phyloP scores from a whole-genome alignment of 2,888 invertebrate genomes.

The Trissonchulus sp. region DNA sequence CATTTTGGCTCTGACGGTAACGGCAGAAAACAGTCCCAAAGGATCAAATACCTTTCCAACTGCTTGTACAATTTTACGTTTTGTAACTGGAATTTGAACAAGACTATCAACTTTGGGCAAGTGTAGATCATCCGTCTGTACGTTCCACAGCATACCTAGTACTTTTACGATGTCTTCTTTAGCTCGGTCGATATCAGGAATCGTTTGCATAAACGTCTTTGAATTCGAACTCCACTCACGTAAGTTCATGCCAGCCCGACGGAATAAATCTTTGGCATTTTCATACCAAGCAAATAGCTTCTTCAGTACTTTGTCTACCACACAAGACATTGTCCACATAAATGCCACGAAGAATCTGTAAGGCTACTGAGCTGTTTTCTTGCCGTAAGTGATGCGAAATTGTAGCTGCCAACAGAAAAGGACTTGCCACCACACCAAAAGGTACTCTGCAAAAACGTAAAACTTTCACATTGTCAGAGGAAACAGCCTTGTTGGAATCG shows the following conservation, averaged over 20 bases:
- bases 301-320: not conserved
- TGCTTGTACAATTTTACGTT: not conserved
- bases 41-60: constrained; percentile 15
- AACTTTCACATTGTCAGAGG: constrained; percentile 4
- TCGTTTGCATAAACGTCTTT: not conserved
- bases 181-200: not conserved
- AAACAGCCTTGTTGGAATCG: not conserved
- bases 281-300: constrained; percentile 2
- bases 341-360: not conserved
- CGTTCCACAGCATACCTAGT: constrained; percentile 5
- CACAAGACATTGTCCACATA: constrained; percentile 24
- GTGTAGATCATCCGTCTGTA: not conserved
- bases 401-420: constrained; percentile 17
- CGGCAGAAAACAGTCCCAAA: not conserved
- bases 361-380: constrained; percentile 2
- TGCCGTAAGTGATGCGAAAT: constrained; percentile 10
- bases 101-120: not conserved
- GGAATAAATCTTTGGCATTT: constrained; percentile 10
- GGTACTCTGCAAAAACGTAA: constrained; percentile 24
- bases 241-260: constrained; percentile 15
- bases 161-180: not conserved
- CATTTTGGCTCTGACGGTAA: not conserved
- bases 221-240: constrained; percentile 19
- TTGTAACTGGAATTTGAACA: not conserved
- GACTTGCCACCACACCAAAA: constrained; percentile 21